phyloP scores from a whole-genome alignment of 2,888 invertebrate genomes.

The Lepidonotus clava region DNA sequence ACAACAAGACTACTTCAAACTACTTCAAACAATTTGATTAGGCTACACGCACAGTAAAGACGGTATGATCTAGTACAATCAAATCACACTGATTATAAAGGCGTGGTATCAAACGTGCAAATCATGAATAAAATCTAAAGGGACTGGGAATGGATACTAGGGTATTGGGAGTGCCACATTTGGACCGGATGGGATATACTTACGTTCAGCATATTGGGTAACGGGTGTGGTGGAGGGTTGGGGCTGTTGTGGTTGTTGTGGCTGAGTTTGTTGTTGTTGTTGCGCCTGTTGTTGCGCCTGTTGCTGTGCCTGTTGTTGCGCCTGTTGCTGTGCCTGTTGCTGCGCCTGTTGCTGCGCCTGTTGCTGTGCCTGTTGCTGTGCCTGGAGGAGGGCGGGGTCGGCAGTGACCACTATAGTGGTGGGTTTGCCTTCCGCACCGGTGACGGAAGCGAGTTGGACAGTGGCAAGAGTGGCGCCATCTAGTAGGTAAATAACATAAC shows the following conservation, averaged over 20 bases:
- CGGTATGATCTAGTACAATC: no score
- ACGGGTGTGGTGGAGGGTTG: slow-evolving; percentile 34
- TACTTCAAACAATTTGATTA: no score
- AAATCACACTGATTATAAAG: no score
- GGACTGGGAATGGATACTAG: no score
- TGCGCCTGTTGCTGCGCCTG: slow-evolving; percentile 34
- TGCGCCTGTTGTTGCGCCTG: neutral
- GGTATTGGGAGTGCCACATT: no score
- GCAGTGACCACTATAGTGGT: neutral
- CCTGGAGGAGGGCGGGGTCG: slow-evolving; percentile 8
- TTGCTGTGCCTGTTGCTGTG: neutral
- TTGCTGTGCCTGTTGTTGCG: neutral
- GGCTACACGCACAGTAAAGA: no score
- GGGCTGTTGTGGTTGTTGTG: neutral
- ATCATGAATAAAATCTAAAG: no score
- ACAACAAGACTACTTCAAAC: no score
- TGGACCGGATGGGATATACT: no score
- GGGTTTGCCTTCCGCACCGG: neutral
- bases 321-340: neutral
- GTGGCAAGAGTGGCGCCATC: neutral
- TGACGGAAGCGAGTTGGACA: slow-evolving; percentile 12
- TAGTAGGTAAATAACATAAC: slow-evolving; percentile 10
- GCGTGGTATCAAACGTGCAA: no score
- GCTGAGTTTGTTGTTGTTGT: slow-evolving; percentile 16
- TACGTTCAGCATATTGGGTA: slow-evolving; percentile 46